Base-by-base conservation (phyloP, 1,140 invertebrate genomes). In the Leptonema lineaticorne region DNA sequence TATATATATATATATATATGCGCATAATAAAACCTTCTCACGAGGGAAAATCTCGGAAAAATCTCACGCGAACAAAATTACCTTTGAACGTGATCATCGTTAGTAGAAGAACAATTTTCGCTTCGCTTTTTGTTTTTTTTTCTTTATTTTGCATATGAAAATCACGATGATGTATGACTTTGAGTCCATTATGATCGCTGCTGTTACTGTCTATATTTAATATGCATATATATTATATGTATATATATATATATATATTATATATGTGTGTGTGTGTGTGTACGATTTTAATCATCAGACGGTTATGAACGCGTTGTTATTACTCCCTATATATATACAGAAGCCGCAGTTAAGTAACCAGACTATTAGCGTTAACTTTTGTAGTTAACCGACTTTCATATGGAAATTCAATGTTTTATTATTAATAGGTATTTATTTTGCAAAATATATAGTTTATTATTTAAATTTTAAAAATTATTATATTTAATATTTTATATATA, bases 131-230 rank as follows among this genome's bases (percentile, higher is more conserved):
- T 41, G 16, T 41, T 9, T 41, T n/a, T n/a, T n/a, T n/a, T n/a
- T n/a, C n/a, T n/a, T n/a, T n/a, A n/a, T 4, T 41, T 6, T 33
- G 30, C 37, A 11, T 2, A n/a, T n/a, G n/a, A n/a, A n/a, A n/a
- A n/a, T n/a, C 37, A 16, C 22, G 50, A 53, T 53, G 50, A 53
- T 53, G 50, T 53, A 53, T 24, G 50, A 53, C 50, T 53, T 53
- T 11, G 14, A 2, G 24, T 53, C 50, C 50, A 53, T 53, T 53
- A 53, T 11, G 37, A 3, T 2, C 11, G 11, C 3, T 4, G 37
- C 11, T 16, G 11, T 41, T n/a, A n/a, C n/a, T n/a, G n/a, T n/a
- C n/a, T n/a, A n/a, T n/a, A n/a, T n/a, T n/a, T n/a, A n/a, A n/a
- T n/a, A n/a, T n/a, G n/a, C n/a, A n/a, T n/a, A n/a, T n/a, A n/a